Base-by-base conservation (phyloP, 2,888 invertebrate species). In the Clistopyga incitator region DNA sequence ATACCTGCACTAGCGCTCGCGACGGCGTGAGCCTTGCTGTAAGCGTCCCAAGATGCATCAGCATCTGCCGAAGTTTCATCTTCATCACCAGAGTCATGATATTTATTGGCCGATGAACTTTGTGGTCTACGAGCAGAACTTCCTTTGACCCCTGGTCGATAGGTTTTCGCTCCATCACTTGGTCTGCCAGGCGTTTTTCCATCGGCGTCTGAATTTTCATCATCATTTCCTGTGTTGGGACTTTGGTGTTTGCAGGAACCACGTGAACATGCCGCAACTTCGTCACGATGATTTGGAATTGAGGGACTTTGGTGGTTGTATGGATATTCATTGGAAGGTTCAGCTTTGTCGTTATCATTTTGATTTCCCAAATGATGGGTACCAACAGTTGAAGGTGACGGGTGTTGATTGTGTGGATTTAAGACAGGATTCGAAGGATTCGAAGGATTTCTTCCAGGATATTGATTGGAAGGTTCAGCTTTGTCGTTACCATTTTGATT, bases 141-240 rank as follows among this genome's bases (percentile, higher is more conserved):
- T 72, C 80, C 83, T 52, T 83, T 80, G 45, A 83, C 80, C 6
- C 83, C 77, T 11, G 80, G 8, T 54, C 34, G 52, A 54, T 74
- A 68, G 13, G 79, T 71, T 42, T 83, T 76, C 4, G 50, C 72
- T 23, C 80, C 83, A 11, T 68, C 47, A 11, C 72, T n/a, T 2
- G 64, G 42, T n/a, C 2, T 23, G 2, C 18, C 15, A 4, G 50
- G 29, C 0, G 50, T 25, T 25, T 8, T 34, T 54, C 20, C 70
- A 11, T 72, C 64, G 10, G 25, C 45, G 6, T 25, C n/a, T 11
- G 75, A 75, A 64, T 52, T 29, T 1, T 10, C 38, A 1, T 3
- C 6, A 64, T 45, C 34, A 0, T 56, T 34, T 13, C 59, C 50
- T 10, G 6, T 23, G n/a, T 59, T n/a, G 15, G 0, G 29, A 15